These are phyloP conservation scores for Strigamia crassipes DNA, from an alignment of 2,888 invertebrate genomes.

Conservation along the genomic window DNA sequence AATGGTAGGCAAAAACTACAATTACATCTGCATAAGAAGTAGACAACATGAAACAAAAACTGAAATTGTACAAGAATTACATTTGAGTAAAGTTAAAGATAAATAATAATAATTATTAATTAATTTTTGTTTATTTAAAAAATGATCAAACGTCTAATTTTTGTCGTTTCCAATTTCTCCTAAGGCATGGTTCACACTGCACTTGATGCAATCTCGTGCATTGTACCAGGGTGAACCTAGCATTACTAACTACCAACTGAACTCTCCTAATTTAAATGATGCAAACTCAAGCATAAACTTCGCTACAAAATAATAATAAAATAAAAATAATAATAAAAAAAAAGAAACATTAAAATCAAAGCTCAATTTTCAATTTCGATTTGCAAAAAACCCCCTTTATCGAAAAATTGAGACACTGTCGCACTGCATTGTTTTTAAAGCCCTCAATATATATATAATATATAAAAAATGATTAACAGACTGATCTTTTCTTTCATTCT, in stretches of 20 bases:
- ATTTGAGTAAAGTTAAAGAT: neutral
- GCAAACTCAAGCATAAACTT: neutral
- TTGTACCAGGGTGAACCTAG: neutral
- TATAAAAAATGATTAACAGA: constrained; percentile 7
- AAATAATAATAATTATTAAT: neutral
- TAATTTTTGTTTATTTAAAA: no score
- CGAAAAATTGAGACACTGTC: neutral
- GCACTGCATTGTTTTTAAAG: neutral
- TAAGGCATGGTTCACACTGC: constrained; percentile 3
- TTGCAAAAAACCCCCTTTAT: constrained; percentile 1
- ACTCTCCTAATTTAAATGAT: neutral
- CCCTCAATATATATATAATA: constrained; percentile 4
- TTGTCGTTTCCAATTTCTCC: neutral
- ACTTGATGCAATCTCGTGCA: neutral
- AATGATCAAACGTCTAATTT: neutral
- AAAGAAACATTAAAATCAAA: neutral
- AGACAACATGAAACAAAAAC: constrained; percentile 10
- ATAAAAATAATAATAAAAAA: neutral
- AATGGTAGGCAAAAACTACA: constrained; percentile 28
- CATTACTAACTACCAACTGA: neutral
- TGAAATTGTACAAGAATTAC: constrained; percentile 10
- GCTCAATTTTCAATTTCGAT: neutral
- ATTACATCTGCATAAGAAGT: constrained; percentile 24
- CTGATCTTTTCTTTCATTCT: neutral
- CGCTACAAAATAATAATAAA: neutral